Base-by-base conservation (phyloP, 2,888 invertebrate genomes). In the Ochropleura leucogaster region DNA sequence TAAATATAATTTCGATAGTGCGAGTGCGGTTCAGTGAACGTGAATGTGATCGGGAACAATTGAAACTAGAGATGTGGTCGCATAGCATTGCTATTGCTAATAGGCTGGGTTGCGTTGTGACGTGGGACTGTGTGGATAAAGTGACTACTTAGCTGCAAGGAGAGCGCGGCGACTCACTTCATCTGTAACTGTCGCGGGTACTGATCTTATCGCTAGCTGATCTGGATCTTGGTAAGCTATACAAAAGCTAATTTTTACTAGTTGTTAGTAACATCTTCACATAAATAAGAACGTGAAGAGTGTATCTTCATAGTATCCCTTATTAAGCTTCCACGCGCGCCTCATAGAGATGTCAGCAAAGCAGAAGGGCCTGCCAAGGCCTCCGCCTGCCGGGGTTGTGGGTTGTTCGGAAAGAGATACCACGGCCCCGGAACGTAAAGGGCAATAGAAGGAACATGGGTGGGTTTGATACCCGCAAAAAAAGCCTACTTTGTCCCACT, bases 171-270 rank as follows among this genome's bases (percentile, higher is more conserved):
- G 6, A 20, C 20, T 7, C 20, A 20, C 57, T 30, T 14, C 57
- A 30, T 1, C 14, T 57, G 57, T 20, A 30, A 57, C 30, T 30
- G 30, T 7, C 3, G 30, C 57, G 14, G 30, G 12, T 57, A 3
- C 57, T 3, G 14, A 14, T 53, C 47, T 30, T n/a, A 12, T 47
- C 10, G n/a, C 10, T 20, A 47, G 30, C 16, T 20, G 14, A 20
- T 18, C 12, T 51, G 51, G 14, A 67, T 18, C 51, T 18, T 18
- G 69, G 69, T 66, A 66, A 65, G 66, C 49, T 49, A 64, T n/a
- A 40, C 42, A 42, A 64, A 49, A 10, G 30, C 30, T 30, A 30
- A 10, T 49, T n/a, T 66, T 57, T 30, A 67, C 10, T 20, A 20
- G 7, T 10, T 10, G 18, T n/a, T n/a, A 53, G 4, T 30, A 30